Evolutionary conservation across 2,113 vertebrate species (phyloP).

Genomic region (Gambusia holbrooki): DNA sequence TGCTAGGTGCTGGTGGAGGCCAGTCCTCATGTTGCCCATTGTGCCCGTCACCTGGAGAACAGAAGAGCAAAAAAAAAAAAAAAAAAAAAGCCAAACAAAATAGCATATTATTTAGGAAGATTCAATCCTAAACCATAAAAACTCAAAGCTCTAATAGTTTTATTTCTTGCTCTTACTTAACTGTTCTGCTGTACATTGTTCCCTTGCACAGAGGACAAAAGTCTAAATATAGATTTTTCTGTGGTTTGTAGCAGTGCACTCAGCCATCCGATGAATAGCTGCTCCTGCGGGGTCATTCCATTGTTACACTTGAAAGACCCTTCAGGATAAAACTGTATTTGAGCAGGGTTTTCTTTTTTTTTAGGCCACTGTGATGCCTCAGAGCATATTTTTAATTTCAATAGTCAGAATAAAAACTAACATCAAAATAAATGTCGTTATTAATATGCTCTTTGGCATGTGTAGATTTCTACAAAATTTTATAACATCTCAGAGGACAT

Average conservation of each 20-base stretch:
- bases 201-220: background rate
- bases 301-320: conserved; percentile 4
- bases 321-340: conserved; percentile 8
- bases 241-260: conserved; percentile 14
- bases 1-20: conserved; percentile 86
- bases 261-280: conserved; percentile 1
- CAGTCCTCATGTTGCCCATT: conserved; percentile 82
- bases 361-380: background rate
- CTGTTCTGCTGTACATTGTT: background rate
- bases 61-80: background rate
- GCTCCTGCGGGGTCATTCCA: conserved; percentile 4
- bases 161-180: background rate
- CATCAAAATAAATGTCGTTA: background rate
- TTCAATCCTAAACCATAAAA: background rate
- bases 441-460: background rate
- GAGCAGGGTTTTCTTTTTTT: background rate
- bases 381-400: background rate
- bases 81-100: background rate
- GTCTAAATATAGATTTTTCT: conserved; percentile 27
- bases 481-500: background rate
- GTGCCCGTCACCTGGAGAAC: conserved; percentile 83
- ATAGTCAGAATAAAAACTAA: background rate
- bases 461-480: background rate
- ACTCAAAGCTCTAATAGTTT: background rate
- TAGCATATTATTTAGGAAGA: background rate